Conservation (phyloP, 2,797 vertebrate genomes). For the Trachops cirrhosus region DNA sequence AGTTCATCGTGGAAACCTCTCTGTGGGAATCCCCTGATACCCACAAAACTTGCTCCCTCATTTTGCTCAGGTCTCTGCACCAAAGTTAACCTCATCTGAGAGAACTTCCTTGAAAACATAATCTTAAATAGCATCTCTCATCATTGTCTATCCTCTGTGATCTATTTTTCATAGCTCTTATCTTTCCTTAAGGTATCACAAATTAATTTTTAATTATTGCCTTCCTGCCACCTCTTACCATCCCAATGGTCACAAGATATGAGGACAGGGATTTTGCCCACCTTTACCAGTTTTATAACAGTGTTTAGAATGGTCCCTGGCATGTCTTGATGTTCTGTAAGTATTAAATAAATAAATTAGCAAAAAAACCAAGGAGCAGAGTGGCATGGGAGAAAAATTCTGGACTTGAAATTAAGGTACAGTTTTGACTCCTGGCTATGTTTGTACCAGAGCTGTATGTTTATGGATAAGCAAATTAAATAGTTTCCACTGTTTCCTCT, state of each 20-base stretch:
- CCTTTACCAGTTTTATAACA: not conserved
- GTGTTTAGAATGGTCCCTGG: not conserved
- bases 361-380: not conserved
- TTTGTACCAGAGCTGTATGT: not conserved
- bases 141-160: not conserved
- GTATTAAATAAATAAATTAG: not conserved
- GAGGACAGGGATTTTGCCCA: not conserved
- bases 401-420: slow-evolving; percentile 13
- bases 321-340: not conserved
- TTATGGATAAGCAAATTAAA: not conserved
- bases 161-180: not conserved
- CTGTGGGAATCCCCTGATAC: not conserved
- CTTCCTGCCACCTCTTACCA: not conserved
- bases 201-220: not conserved
- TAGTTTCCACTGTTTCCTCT: not conserved
- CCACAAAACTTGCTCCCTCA: not conserved
- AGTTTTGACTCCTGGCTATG: slow-evolving; percentile 38
- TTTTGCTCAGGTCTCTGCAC: not conserved
- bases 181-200: not conserved
- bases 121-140: not conserved
- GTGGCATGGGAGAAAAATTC: not conserved
- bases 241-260: not conserved
- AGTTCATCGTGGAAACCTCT: not conserved
- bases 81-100: not conserved
- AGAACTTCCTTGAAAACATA: not conserved